A percentile compares a stretch with the other conserved stretches of the same genome.
Conservation (phyloP, 2,888 invertebrate species). For the Lycia hirtaria region DNA sequence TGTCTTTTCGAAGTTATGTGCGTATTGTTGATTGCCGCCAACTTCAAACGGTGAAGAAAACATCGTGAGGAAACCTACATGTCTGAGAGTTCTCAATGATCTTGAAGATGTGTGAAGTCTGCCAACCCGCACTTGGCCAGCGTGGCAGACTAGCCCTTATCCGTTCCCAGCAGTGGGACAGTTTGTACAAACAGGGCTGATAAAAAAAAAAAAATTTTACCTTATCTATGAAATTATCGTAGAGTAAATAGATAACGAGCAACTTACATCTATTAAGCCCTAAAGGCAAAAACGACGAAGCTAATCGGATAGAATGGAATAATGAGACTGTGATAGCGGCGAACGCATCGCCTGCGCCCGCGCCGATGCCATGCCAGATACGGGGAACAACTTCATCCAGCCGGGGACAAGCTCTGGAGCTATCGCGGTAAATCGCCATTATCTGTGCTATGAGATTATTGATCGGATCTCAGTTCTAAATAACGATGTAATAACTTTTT, state of each 20-base stretch:
- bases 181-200: background rate
- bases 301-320: constrained; percentile 65
- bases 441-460: constrained; percentile 21
- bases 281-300: constrained; percentile 53
- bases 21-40: no score
- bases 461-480: constrained; percentile 9
- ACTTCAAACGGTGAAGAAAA: no score
- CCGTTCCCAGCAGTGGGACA: no score
- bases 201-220: no score
- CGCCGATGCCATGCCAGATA: constrained; percentile 60
- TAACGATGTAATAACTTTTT: constrained; percentile 12
- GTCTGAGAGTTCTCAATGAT: no score
- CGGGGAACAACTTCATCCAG: constrained; percentile 57
- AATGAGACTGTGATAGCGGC: constrained; percentile 62
- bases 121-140: no score
- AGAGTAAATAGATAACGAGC: constrained; percentile 24
- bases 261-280: constrained; percentile 49
- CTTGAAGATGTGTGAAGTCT: no score
- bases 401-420: constrained; percentile 9
- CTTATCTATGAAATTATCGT: background rate
- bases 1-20: no score
- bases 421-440: constrained; percentile 28
- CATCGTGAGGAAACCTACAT: no score
- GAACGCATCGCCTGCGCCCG: constrained; percentile 49
- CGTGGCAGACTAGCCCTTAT: no score